Evolutionary conservation across 1,140 invertebrate genomes (phyloP), one percentile per base, ranked within the genome.

Genomic region (Cotesia chilonis): DNA sequence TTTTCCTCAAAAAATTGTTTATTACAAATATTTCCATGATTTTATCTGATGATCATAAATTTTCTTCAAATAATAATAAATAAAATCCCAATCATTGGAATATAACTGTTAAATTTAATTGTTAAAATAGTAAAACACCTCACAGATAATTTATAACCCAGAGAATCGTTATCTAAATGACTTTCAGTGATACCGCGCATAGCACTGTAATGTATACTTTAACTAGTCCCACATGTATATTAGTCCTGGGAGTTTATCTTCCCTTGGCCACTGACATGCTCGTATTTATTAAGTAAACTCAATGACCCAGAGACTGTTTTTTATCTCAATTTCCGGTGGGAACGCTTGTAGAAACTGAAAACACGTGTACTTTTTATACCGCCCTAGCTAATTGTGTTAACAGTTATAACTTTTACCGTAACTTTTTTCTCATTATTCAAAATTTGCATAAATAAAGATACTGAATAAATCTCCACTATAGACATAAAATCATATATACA

Each of bases 271-370:
- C 38, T 35, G 37, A 35, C 60, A 47, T 41, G 38, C 5, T 5
- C 38, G 38, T 41, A 41, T 47, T 47, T 47, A 47, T 47, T 47
- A 66, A 66, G 47, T 66, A 51, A 66, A 66, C 41, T 51, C 17
- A 9, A 28, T 66, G 64, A 66, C 64, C 47, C 64, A 64, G 4
- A 36, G 14, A 66, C n/a, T 54, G 51, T 51, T 17, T 66, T 52
- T 6, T 51, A 9, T 52, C 17, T 6, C 7, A 3, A 41, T 41
- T 66, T 51, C 64, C 64, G 64, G 64, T 66, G 64, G 14, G 64
- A 64, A 64, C 10, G 9, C 17, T 55, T 55, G 54, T 55, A 55
- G 61, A 37, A 64, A 64, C 61, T 41, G 36, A 38, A 64, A 37
- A 61, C 35, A 12, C 35, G 35, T 37, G 60, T 37, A 47, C 20